phyloP scores from a whole-genome alignment of 2,888 invertebrate genomes.

The Mongoloraphidia duomilia region DNA sequence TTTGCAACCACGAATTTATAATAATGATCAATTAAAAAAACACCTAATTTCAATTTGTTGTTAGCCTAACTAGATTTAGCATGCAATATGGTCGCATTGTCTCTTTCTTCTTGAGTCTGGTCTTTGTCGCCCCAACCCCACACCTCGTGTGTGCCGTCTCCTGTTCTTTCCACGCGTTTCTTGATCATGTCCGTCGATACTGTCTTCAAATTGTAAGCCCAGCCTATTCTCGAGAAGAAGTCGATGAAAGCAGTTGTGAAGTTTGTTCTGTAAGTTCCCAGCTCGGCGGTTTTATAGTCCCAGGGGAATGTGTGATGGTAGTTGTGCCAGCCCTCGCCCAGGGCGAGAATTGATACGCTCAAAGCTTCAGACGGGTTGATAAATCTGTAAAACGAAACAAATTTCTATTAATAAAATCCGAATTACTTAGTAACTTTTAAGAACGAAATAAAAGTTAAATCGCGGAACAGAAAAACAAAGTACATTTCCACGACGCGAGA shows the following conservation, averaged over 20 bases:
- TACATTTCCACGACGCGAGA: background rate
- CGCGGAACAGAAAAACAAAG: too few species aligned
- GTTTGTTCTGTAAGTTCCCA: slow-evolving; percentile 57
- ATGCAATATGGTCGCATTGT: slow-evolving; percentile 23
- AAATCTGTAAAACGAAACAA: slow-evolving; percentile 25
- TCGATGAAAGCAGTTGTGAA: slow-evolving; percentile 66
- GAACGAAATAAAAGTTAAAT: background rate
- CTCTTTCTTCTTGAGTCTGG: slow-evolving; percentile 30
- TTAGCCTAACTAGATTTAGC: slow-evolving; percentile 3
- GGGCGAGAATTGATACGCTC: slow-evolving; percentile 47
- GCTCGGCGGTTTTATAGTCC: slow-evolving; percentile 73
- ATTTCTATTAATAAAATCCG: background rate
- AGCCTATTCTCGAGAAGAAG: slow-evolving; percentile 67
- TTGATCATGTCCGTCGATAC: slow-evolving; percentile 55
- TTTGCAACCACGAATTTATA: background rate
- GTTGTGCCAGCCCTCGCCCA: slow-evolving; percentile 78
- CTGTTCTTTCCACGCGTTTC: slow-evolving; percentile 55
- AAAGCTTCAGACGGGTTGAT: slow-evolving; percentile 62
- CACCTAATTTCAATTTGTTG: too few species aligned
- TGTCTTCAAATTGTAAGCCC: slow-evolving; percentile 76
- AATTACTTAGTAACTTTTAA: background rate
- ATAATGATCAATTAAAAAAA: background rate
- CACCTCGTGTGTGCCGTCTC: slow-evolving; percentile 56
- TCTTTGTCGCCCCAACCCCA: slow-evolving; percentile 75
- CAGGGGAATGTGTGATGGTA: slow-evolving; percentile 78